Conservation (phyloP, 2,113 vertebrate species). For the Tupaia tana region DNA sequence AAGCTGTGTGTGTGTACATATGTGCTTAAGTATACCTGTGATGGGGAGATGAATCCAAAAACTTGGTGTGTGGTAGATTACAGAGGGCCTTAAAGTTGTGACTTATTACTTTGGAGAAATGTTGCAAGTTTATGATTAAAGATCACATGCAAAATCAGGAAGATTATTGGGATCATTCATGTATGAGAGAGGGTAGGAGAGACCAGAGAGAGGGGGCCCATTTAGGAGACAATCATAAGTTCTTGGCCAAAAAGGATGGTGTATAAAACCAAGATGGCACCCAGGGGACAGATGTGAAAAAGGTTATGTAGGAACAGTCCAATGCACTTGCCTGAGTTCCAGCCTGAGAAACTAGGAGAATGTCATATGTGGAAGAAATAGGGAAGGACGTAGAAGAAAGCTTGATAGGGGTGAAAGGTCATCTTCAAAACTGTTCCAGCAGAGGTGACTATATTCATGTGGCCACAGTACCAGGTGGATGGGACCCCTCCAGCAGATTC, state of each 20-base stretch:
- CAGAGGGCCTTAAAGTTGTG: not conserved
- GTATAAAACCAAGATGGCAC: not conserved
- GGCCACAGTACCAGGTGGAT: not conserved
- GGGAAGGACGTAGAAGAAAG: not conserved
- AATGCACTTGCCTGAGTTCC: not conserved
- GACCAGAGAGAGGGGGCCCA: not conserved
- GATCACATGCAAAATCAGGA: not conserved
- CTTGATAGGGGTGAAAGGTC: not conserved
- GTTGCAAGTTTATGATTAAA: not conserved
- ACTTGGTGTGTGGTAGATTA: not conserved
- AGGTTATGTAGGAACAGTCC: not conserved
- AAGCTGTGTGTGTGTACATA: not conserved
- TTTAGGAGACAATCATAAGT: not conserved
- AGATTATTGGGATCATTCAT: not conserved
- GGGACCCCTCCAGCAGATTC: not conserved
- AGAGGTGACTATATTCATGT: not conserved
- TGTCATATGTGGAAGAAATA: not conserved
- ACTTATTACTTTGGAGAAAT: not conserved
- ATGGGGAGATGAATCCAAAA: not conserved
- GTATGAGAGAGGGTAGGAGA: not conserved
- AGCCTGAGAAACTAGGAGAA: not conserved
- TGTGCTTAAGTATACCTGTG: not conserved
- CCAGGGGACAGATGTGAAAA: too few species aligned
- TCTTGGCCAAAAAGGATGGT: not conserved
- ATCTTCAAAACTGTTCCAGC: not conserved